Conservation (phyloP, 2,797 vertebrate genomes). For the Takifugu ocellatus region DNA sequence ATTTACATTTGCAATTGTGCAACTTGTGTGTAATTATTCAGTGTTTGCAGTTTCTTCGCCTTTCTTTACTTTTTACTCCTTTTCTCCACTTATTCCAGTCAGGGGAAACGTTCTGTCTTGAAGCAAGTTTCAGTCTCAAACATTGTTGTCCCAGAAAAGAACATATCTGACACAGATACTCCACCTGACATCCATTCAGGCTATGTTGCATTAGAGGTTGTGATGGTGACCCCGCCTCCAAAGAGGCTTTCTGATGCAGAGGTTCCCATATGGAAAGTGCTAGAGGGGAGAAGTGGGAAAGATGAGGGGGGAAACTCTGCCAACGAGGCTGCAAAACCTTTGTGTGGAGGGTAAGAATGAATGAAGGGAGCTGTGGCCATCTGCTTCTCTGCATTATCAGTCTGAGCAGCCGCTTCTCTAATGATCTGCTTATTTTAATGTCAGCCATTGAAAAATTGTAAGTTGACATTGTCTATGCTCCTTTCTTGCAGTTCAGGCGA, state of each 20-base stretch:
- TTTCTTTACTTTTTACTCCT: slow-evolving; percentile 3
- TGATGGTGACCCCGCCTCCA: slow-evolving; percentile 33
- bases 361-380: slow-evolving; percentile 28
- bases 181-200: slow-evolving; percentile 26
- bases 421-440: background rate
- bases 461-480: slow-evolving; percentile 1
- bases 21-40: background rate
- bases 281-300: slow-evolving; percentile 60
- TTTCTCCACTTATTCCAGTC: slow-evolving; percentile 44
- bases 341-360: slow-evolving; percentile 71
- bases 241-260: slow-evolving; percentile 52
- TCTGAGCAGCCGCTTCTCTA: slow-evolving; percentile 1
- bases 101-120: slow-evolving; percentile 29
- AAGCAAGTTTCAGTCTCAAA: slow-evolving; percentile 45
- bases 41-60: slow-evolving; percentile 5
- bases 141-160: slow-evolving; percentile 42
- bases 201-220: slow-evolving; percentile 37
- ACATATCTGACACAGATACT: slow-evolving; percentile 14
- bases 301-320: slow-evolving; percentile 38
- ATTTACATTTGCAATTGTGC: too few relatives aligned
- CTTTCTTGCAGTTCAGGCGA: slow-evolving; percentile 20
- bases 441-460: background rate
- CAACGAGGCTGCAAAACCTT: slow-evolving; percentile 41
- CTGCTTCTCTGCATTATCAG: slow-evolving; percentile 13
- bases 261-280: slow-evolving; percentile 68